phyloP scores from a whole-genome alignment of 2,888 invertebrate species.

The Corbicula japonica region DNA sequence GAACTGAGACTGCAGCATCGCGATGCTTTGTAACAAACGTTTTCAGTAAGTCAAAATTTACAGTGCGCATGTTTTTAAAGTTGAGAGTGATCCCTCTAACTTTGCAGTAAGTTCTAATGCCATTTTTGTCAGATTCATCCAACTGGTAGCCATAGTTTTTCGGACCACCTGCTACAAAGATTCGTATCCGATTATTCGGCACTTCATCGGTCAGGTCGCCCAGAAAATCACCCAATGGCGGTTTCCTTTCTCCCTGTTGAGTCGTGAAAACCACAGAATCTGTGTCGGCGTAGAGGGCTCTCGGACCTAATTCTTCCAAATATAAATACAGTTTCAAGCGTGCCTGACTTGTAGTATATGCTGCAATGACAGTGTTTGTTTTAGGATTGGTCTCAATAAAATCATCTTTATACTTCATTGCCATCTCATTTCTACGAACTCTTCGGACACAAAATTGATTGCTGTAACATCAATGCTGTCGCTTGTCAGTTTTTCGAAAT shows the following conservation, averaged over 20 bases:
- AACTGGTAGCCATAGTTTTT: too few relatives aligned
- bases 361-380: constrained; percentile 27
- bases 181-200: too few relatives aligned
- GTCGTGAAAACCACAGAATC: constrained; percentile 21
- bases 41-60: too few relatives aligned
- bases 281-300: constrained; percentile 29
- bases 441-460: constrained; percentile 14
- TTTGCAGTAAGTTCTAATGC: too few relatives aligned
- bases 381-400: constrained; percentile 3
- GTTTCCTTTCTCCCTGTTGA: constrained; percentile 20
- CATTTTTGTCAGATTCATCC: too few relatives aligned
- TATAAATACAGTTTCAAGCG: constrained; percentile 22
- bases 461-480: neutral
- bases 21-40: too few relatives aligned
- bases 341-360: constrained; percentile 30
- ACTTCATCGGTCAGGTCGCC: too few relatives aligned
- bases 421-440: constrained; percentile 16
- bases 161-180: too few relatives aligned
- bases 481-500: neutral
- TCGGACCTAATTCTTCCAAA: constrained; percentile 7
- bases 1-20: too few relatives aligned
- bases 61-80: too few relatives aligned
- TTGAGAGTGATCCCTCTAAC: too few relatives aligned
- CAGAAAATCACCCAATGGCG: constrained; percentile 77
- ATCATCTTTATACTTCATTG: neutral